Conservation (phyloP, 2,888 invertebrate species). For the Lasioglossum marginatum region DNA sequence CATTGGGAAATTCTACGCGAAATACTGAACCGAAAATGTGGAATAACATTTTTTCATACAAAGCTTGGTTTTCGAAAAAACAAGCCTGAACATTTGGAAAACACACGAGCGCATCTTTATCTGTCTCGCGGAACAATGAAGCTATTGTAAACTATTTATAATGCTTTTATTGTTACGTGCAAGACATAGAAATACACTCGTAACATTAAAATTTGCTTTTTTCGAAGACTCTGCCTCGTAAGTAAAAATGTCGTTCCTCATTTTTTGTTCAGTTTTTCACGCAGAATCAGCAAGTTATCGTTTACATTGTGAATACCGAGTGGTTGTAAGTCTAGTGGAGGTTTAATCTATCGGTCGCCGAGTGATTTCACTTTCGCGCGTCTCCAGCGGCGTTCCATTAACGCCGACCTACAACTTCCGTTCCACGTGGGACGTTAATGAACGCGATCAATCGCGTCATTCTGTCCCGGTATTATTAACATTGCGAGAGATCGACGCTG, state of each 20-base stretch:
- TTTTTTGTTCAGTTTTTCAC: background rate
- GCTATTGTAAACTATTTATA: background rate
- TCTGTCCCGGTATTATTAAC: constrained; percentile 10
- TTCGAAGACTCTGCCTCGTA: background rate
- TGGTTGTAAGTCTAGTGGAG: background rate
- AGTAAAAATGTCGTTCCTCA: background rate
- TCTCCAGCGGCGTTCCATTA: background rate
- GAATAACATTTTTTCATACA: background rate
- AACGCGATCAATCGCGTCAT: constrained; percentile 41
- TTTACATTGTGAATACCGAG: background rate
- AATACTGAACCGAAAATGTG: background rate
- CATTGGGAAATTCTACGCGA: background rate
- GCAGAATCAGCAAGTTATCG: background rate
- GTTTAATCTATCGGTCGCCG: background rate
- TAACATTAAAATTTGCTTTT: background rate
- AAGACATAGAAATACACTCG: too few species aligned
- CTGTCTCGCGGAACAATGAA: background rate
- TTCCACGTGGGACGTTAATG: constrained; percentile 24
- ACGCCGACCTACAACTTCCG: background rate
- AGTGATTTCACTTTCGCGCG: constrained; percentile 9
- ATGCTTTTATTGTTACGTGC: background rate
- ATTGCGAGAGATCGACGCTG: constrained; percentile 4
- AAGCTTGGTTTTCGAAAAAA: background rate
- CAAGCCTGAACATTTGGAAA: background rate
- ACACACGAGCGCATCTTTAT: background rate